These are phyloP conservation scores for Celastrina argiolus DNA, from an alignment of 2,888 invertebrate species.

Conservation along the genomic window DNA sequence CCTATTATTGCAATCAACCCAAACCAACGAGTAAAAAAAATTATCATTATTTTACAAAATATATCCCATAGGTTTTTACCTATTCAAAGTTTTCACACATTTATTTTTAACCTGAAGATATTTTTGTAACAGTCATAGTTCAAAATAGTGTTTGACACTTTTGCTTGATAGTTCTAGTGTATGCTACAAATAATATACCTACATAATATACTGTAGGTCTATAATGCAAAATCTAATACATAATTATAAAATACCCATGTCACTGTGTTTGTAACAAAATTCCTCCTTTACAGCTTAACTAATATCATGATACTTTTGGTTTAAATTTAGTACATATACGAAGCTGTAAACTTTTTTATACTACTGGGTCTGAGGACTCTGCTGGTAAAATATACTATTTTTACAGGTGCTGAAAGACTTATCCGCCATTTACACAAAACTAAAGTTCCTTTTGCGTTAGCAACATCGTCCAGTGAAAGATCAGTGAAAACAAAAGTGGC, in stretches of 20 bases:
- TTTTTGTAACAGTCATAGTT: too few relatives aligned
- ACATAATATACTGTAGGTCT: neutral
- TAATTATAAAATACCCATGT: neutral
- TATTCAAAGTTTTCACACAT: too few relatives aligned
- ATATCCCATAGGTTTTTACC: too few relatives aligned
- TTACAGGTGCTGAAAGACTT: slow-evolving; percentile 85
- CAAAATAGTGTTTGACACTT: neutral
- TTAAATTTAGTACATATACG: too few relatives aligned
- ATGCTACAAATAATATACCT: neutral
- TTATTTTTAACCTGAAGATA: too few relatives aligned
- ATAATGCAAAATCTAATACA: neutral
- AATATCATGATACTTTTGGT: too few relatives aligned
- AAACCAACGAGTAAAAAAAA: too few relatives aligned
- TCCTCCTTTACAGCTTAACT: neutral
- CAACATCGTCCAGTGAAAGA: slow-evolving; percentile 88
- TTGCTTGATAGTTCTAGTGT: neutral
- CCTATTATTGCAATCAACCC: neutral
- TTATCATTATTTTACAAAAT: neutral
- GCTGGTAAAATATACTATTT: neutral
- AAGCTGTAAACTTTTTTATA: too few relatives aligned
- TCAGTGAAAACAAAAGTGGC: slow-evolving; percentile 84
- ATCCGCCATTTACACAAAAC: slow-evolving; percentile 85
- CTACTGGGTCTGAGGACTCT: too few relatives aligned
- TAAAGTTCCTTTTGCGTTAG: slow-evolving; percentile 89
- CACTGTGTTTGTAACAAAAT: neutral